phyloP scores from a whole-genome alignment of 2,888 invertebrate genomes.

The Epiblema foenella region DNA sequence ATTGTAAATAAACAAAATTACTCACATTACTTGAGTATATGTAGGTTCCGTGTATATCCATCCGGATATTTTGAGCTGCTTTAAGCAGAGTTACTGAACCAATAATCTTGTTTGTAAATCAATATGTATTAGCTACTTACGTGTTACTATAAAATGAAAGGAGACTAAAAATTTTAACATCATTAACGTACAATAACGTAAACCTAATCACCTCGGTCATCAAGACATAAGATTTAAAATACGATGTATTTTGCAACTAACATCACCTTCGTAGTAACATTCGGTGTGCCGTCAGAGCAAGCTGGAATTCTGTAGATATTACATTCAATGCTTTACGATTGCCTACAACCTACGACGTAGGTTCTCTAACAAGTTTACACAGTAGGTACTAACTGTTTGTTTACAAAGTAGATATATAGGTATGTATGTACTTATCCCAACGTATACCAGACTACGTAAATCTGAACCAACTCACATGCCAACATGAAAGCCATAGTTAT shows the following conservation, averaged over 20 bases:
- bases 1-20: constrained; percentile 64
- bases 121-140: too few species aligned
- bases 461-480: constrained; percentile 10
- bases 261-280: not conserved
- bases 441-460: constrained; percentile 16
- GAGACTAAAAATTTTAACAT: too few species aligned
- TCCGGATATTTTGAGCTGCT: not conserved
- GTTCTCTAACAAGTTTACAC: constrained; percentile 37
- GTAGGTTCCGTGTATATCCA: not conserved
- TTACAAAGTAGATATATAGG: constrained; percentile 10
- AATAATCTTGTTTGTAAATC: too few species aligned
- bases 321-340: constrained; percentile 8
- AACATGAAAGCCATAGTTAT: constrained; percentile 11
- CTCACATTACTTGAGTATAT: constrained; percentile 42
- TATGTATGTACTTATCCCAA: not conserved
- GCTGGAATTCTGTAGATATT: constrained; percentile 19
- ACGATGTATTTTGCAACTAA: too few species aligned
- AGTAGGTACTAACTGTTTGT: constrained; percentile 3
- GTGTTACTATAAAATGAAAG: too few species aligned
- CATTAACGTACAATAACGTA: too few species aligned
- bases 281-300: constrained; percentile 20
- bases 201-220: too few species aligned
- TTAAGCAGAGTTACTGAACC: not conserved
- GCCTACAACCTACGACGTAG: constrained; percentile 22
- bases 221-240: too few species aligned